Evolutionary conservation across 1,140 invertebrate genomes (phyloP), one percentile per base, ranked within the genome.

Genomic region (Odontomachus brunneus): DNA sequence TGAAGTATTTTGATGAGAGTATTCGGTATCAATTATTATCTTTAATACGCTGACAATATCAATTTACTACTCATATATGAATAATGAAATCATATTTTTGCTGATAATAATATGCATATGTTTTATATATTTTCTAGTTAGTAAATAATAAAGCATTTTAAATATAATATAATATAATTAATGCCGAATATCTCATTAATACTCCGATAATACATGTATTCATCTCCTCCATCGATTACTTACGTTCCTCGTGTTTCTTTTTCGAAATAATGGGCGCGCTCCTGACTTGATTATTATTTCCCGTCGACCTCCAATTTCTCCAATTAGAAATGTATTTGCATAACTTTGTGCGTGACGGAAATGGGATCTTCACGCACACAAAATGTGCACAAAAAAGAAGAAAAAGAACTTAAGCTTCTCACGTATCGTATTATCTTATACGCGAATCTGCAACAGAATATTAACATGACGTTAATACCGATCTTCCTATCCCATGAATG

Each of bases 261-360:
- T 9, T 11, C 63, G 15, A 44, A n/a, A 71, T 71, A 71, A 71
- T 57, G 22, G 12, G 19, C n/a, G 44, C 19, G 51, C 24, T 7
- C 19, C 22, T 69, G 19, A 11, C 19, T 9, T 80, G 51, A 5
- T 78, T 22, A 22, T 80, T 71, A 80, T 71, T 80, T 59, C 19
- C 66, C 22, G 9, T 44, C 38, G 38, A 44, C 9, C n/a, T 69
- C 15, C 63, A 44, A 69, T 26, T 22, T 26, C 33, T 59, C 53
- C 17, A 69, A 78, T 55, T 29, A 80, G 51, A 71, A 67, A 69
- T 78, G 69, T 78, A 71, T 57, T 57, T 22, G 22, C 33, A 80
- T 80, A 80, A 44, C 57, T 80, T 76, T 71, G 48, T 71, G n/a
- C 48, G 24, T 26, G 48, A 9, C 65, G 14, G 22, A 29, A 69